Conservation (phyloP, 2,113 vertebrate genomes). For the Anser brachyrhynchus region DNA sequence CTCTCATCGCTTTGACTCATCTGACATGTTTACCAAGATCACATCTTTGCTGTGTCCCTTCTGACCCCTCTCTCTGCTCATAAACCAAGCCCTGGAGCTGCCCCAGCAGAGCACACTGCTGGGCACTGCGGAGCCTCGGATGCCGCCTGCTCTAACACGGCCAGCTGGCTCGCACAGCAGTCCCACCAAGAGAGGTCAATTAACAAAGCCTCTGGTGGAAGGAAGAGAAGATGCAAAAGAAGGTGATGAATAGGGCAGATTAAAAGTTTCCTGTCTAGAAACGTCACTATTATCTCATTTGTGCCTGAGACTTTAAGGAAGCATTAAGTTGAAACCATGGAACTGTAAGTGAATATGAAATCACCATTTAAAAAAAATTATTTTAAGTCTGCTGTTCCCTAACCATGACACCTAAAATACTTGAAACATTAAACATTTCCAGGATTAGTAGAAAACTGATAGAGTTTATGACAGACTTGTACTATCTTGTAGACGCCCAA, state of each 20-base stretch:
- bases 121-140: accelerated
- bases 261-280: neutral
- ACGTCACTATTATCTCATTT: accelerated
- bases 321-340: neutral
- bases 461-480: neutral
- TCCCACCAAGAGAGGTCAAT: neutral
- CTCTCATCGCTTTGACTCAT: neutral
- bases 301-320: neutral
- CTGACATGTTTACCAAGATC: neutral
- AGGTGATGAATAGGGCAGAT: neutral
- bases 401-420: neutral
- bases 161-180: neutral
- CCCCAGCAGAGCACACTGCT: accelerated
- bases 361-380: no score
- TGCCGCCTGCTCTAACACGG: neutral
- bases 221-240: neutral
- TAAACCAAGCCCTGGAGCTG: neutral
- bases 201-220: neutral
- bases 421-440: neutral
- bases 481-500: neutral
- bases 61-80: neutral
- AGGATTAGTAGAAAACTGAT: neutral
- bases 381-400: neutral
- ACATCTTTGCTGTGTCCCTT: neutral
- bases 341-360: neutral